Evolutionary conservation across 2,113 vertebrate genomes (phyloP), one percentile per base, ranked within the genome.

Genomic region (Sorex fumeus): DNA sequence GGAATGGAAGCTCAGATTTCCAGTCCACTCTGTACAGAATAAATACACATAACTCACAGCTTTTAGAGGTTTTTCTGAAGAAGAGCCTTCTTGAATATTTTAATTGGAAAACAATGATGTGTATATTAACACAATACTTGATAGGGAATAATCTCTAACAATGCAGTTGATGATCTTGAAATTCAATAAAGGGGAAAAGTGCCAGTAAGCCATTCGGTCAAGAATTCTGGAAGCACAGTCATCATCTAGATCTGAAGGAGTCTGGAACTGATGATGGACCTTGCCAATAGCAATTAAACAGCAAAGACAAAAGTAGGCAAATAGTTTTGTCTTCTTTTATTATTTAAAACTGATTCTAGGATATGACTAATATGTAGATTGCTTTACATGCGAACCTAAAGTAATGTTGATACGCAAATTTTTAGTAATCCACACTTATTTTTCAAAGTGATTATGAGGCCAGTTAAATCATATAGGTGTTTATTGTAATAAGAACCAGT

Each of bases 221-320:
- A 92, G 64, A 91, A 81, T 84, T 91, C 86, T 84, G 70, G 40
- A 94, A 90, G 81, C 47, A 62, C 57, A 84, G 43, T 30, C 57
- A 87, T 60, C 28, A 32, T 60, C 57, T 53, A 87, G 12, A 40
- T 84, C 23, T 50, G 23, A 95, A 90, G 80, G 82, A 43, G 93
- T 80, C 60, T 79, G 76, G 47, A 23, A 81, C 2, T 25, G 27
- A 88, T 43, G 21, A 70, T 30, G 10, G 25, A 74, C 45, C 50
- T 93, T 87, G 45, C 30, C 50, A 71, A 60, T 66, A 75, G 50
- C 47, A 81, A 40, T 43, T 70, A 95, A 91, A 82, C 2, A 74
- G 36, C 25, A 92, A 77, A 71, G 9, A 66, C 7, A 66, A 11
- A 75, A 25, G 30, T 15, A 28, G 21, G 53, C 40, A 34, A 87